These are phyloP conservation scores for Brachypalpus laphriformis DNA, from an alignment of 2,888 invertebrate species.

Conservation along the genomic window DNA sequence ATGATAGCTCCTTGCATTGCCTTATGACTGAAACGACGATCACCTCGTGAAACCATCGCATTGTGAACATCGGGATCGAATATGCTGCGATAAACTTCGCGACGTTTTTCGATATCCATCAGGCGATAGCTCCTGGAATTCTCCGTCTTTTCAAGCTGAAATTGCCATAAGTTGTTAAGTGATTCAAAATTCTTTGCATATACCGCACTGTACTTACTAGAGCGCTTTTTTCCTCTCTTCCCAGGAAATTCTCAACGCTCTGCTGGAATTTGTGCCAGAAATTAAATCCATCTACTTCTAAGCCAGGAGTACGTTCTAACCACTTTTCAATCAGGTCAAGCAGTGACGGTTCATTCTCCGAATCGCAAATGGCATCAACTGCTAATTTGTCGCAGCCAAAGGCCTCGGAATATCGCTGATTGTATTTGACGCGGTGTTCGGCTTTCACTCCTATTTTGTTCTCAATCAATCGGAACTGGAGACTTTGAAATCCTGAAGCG, in stretches of 20 bases:
- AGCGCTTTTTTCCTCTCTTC: constrained; percentile 86
- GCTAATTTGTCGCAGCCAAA: constrained; percentile 90
- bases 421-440: constrained; percentile 95
- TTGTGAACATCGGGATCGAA: constrained; percentile 93
- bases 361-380: constrained; percentile 85
- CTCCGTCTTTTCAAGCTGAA: constrained; percentile 86
- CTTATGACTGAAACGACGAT: constrained; percentile 90
- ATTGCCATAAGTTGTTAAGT: constrained; percentile 50
- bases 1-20: constrained; percentile 98
- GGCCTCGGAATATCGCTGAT: constrained; percentile 94
- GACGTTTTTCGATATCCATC: constrained; percentile 90
- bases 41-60: constrained; percentile 91
- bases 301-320: constrained; percentile 97
- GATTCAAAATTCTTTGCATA: background rate
- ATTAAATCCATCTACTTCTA: constrained; percentile 92
- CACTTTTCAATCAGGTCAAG: constrained; percentile 94
- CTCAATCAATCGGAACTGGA: constrained; percentile 97
- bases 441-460: constrained; percentile 93
- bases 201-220: constrained; percentile 77
- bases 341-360: constrained; percentile 93
- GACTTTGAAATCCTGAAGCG: constrained; percentile 98
- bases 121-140: constrained; percentile 86
- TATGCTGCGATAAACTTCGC: constrained; percentile 94
- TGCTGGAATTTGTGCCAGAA: constrained; percentile 96
- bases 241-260: constrained; percentile 89